These are phyloP conservation scores for Stegostoma tigrinum DNA, from an alignment of 2,113 vertebrate species.

Conservation along the genomic window DNA sequence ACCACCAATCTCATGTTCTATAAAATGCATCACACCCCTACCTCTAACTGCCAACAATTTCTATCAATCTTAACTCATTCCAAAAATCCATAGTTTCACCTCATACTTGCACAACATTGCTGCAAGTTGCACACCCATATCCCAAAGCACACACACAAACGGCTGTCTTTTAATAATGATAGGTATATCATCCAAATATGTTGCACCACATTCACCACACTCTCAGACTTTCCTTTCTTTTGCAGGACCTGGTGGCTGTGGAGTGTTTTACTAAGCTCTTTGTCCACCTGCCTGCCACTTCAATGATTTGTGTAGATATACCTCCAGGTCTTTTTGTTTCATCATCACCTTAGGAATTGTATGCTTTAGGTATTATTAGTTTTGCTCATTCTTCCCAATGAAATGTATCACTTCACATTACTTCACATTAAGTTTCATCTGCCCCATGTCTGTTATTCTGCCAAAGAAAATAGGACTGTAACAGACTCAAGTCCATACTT, in stretches of 20 bases:
- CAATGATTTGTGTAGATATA: background rate
- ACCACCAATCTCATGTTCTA: background rate
- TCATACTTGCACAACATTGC: background rate
- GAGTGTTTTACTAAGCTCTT: background rate
- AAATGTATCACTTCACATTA: no score
- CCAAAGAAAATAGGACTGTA: no score
- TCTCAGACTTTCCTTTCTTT: background rate
- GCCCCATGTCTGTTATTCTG: no score
- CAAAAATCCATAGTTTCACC: background rate
- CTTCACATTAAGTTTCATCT: background rate
- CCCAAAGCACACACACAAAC: background rate
- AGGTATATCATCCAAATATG: background rate
- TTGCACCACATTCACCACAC: background rate
- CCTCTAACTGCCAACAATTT: background rate
- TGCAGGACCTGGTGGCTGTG: background rate
- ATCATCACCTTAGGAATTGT: background rate
- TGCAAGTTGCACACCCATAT: background rate
- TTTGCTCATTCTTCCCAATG: no score
- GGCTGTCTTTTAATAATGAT: background rate
- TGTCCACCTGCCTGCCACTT: background rate
- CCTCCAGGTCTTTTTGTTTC: background rate
- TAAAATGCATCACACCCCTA: background rate
- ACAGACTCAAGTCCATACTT: no score
- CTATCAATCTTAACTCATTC: background rate
- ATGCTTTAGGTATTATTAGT: background rate